Evolutionary conservation across 2,113 vertebrate genomes (phyloP).

Genomic region (Varanus salvator): DNA sequence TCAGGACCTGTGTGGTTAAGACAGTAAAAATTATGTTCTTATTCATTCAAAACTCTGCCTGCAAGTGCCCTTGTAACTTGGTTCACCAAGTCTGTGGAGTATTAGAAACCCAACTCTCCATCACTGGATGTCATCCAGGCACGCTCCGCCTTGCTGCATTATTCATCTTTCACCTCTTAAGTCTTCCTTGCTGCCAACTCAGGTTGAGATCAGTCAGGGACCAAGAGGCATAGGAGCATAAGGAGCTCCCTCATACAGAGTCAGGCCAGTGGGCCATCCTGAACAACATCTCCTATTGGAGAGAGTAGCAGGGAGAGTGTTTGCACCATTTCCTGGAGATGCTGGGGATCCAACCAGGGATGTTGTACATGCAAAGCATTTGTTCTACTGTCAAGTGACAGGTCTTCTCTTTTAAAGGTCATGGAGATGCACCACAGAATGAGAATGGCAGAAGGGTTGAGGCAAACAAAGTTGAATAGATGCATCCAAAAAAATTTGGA

Average conservation of each 20-base stretch:
- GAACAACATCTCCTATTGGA: not conserved
- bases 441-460: no score
- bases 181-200: not conserved
- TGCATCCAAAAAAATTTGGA: no score
- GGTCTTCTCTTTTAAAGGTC: no score
- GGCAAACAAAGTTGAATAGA: no score
- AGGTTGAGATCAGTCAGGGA: not conserved
- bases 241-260: not conserved
- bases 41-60: conserved; percentile 5
- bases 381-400: no score
- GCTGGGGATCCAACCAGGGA: no score
- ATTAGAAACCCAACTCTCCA: not conserved
- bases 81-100: not conserved
- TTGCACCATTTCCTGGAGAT: no score
- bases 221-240: not conserved
- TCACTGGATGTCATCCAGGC: not conserved
- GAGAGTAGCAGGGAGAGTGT: no score
- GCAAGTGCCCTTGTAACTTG: not conserved
- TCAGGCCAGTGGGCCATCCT: not conserved
- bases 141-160: not conserved
- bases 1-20: conserved; percentile 50
- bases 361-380: no score
- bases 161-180: not conserved
- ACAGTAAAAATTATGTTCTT: conserved; percentile 35
- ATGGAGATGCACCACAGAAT: no score